Evolutionary conservation across 1,140 invertebrate genomes (phyloP), one percentile per base, ranked within the genome.

Genomic region (Drosophila triauraria): DNA sequence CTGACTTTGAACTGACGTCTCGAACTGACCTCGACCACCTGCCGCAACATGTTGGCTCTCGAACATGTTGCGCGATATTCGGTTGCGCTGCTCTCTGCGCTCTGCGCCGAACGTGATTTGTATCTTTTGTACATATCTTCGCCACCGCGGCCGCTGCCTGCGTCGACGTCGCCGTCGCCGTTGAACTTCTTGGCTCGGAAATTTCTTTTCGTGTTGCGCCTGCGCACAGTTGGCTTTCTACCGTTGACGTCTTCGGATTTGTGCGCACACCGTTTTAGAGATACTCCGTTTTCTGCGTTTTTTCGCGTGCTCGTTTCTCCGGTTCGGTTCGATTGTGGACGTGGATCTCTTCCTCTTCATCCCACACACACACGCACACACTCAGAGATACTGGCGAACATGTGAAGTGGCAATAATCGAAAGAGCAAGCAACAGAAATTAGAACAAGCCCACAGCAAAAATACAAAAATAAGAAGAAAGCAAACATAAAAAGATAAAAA

Each of bases 151-250:
- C 70, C 44, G 75, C 78, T 67, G 74, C 35, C 53, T 17, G 69
- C 58, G 60, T 7, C 57, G 63, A 25, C 53, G 46, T 54, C 59
- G 58, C 27, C 54, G 64, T 62, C 58, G 51, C 53, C 75, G 75
- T 35, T 56, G 62, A 44, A 67, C 77, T 83, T 80, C 80, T 88
- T 82, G 83, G 83, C 61, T 88, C 83, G 83, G 64, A 87, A 87
- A 87, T 87, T 87, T 87, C 84, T 87, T 87, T 87, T 87, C 80
- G 75, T 86, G 67, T 80, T 81, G 91, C 91, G 91, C 91, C 91
- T 90, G 91, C 91, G 91, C 91, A 92, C 91, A 92, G 91, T 92
- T 91, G 87, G 91, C 87, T 92, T 92, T 92, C 91, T 92, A 92
- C 87, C 91, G 79, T 92, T 80, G 84, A 83, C 84, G 91, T 92